Conservation (phyloP, 2,888 invertebrate species). For the Epsilonema sp. region DNA sequence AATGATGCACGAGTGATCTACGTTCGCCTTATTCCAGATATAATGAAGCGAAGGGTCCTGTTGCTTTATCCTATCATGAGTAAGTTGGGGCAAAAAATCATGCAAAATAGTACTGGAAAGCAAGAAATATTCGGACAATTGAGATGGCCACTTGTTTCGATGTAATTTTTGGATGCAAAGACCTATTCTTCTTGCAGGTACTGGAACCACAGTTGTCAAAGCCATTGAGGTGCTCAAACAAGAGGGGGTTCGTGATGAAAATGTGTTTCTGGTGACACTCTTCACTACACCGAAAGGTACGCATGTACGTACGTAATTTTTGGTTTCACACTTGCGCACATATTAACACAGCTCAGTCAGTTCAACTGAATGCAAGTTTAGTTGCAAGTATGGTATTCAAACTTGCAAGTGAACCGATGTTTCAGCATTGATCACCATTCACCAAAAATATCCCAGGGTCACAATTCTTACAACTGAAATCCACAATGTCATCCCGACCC, state of each 20-base stretch:
- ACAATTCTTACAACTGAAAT: conserved; percentile 88
- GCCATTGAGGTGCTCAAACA: conserved; percentile 82
- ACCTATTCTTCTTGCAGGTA: conserved; percentile 36
- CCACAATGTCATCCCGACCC: conserved; percentile 80
- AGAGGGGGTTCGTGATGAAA: conserved; percentile 74
- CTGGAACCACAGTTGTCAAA: conserved; percentile 82
- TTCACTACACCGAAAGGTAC: conserved; percentile 65
- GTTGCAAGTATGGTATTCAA: no score
- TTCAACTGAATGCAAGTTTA: no score
- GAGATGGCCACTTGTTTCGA: no score
- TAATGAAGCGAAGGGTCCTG: conserved; percentile 61
- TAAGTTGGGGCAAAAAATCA: no score
- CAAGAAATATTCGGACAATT: background rate
- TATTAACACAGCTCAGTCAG: no score
- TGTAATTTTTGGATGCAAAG: background rate
- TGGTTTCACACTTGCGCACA: conserved; percentile 5
- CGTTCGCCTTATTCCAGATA: conserved; percentile 85
- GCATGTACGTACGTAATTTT: conserved; percentile 3
- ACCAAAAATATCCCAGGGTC: conserved; percentile 39
- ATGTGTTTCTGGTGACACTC: conserved; percentile 85
- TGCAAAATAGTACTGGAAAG: background rate
- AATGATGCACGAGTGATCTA: conserved; percentile 86
- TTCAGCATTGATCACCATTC: conserved; percentile 29
- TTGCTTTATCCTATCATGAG: conserved; percentile 99
- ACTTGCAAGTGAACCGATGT: no score